Evolutionary conservation across 2,888 invertebrate genomes (phyloP), one percentile per base, ranked within the genome.

Genomic region (Synergus umbraculus): DNA sequence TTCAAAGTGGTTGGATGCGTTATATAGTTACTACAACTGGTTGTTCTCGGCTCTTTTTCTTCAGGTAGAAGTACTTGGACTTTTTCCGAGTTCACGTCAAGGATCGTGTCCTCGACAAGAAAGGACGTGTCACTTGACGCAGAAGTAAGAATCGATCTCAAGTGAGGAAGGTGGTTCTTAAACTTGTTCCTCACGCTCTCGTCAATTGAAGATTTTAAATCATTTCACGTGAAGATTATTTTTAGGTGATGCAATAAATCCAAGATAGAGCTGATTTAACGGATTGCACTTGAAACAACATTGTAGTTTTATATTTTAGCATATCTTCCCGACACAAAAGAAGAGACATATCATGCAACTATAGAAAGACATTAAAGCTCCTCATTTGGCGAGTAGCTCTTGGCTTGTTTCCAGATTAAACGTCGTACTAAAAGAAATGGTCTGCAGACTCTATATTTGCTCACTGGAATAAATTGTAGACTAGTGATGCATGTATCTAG

Each of bases 371-470:
- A 73, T 73, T 73, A 73, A 73, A 54, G 41, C 73, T 73, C 54
- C 73, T 73, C 54, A 54, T 73, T 73, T 73, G 73, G 73, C 73
- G 73, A 73, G 73, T 54, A 58, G 49, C 73, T 73, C 54, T 49
- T 73, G 73, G 73, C 73, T 49, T 37, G 54, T 58, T 73, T 73
- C 73, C 73, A 73, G 73, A 73, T 73, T 73, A 73, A 73, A 73
- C 54, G 73, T 73, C 73, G 87, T 87, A 89, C 89, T 90, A 83
- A 85, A 84, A 87, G 89, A 83, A 84, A 87, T 87, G 86, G 85
- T 84, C 73, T 41, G 73, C 54, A 73, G 73, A 73, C 73, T 73
- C 54, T 73, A 58, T 54, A 54, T 73, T 54, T 73, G 73, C 37
- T 49, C 73, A 58, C 73, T 73, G 73, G 54, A 73, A 49, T 73